Conservation (phyloP, 2,797 vertebrate genomes). For the Gambelia wislizenii region DNA sequence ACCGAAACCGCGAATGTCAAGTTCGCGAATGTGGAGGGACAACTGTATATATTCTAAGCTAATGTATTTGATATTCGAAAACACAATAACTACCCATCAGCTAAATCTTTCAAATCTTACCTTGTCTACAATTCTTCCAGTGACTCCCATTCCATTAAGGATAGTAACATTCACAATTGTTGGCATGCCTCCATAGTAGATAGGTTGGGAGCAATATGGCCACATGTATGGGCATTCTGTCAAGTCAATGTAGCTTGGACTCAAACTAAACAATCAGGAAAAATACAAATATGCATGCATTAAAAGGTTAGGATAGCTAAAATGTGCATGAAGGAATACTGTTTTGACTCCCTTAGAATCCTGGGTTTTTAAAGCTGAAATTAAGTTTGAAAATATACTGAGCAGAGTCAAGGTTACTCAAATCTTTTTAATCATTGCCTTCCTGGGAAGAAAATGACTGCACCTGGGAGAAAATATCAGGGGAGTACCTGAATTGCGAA, state of each 20-base stretch:
- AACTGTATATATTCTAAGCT: too few species aligned
- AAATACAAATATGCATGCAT: neutral
- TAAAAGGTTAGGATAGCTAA: neutral
- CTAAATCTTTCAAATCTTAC: slow-evolving; percentile 70
- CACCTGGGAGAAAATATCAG: too few species aligned
- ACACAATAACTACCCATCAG: neutral
- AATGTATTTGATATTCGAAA: neutral
- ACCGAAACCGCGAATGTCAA: too few species aligned
- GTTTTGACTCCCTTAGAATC: neutral
- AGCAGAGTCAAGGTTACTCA: neutral
- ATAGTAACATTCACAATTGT: slow-evolving; percentile 97
- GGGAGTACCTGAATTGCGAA: neutral
- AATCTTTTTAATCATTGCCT: neutral
- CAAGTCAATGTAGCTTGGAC: slow-evolving; percentile 97
- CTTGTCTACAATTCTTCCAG: slow-evolving; percentile 95
- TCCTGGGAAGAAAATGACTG: neutral
- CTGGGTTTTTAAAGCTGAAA: neutral
- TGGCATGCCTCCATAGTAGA: slow-evolving; percentile 99
- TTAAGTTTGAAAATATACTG: neutral
- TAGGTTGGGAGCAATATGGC: slow-evolving; percentile 99
- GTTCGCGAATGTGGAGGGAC: too few species aligned
- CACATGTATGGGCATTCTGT: slow-evolving; percentile 99
- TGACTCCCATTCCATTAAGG: slow-evolving; percentile 98
- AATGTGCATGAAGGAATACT: neutral
- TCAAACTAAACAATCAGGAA: slow-evolving; percentile 83